Evolutionary conservation across 2,797 vertebrate species (phyloP).

Genomic region (Coccyzus lansbergi): DNA sequence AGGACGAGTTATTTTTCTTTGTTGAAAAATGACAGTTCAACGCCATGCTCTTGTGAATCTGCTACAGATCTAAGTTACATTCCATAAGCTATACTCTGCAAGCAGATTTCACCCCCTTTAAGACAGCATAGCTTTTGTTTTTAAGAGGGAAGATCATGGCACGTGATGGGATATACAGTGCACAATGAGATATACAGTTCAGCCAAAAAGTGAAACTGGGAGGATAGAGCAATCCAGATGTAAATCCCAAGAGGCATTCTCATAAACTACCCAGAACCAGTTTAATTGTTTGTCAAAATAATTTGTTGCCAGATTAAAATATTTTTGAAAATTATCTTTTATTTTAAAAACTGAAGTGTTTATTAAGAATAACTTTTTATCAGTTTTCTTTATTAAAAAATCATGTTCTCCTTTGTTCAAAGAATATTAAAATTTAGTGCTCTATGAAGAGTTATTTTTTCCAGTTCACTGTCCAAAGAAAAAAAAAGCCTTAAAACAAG

Average conservation of each 20-base stretch:
- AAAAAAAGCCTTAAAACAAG: neutral
- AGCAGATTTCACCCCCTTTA: neutral
- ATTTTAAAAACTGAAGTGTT: neutral
- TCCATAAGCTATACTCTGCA: neutral
- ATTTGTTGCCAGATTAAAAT: neutral
- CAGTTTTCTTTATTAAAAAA: neutral
- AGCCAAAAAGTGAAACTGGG: neutral
- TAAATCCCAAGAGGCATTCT: neutral
- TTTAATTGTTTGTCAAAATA: neutral
- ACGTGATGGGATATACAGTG: neutral
- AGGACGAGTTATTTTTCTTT: neutral
- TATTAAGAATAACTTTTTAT: neutral
- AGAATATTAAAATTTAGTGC: neutral
- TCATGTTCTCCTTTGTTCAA: fast-evolving
- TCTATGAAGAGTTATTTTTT: neutral
- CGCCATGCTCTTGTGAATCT: neutral
- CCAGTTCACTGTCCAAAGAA: neutral
- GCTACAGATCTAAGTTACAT: neutral
- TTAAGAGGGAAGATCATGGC: neutral
- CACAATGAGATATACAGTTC: neutral
- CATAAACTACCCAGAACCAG: neutral
- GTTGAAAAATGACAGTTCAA: neutral
- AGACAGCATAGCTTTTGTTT: neutral
- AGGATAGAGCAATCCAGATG: neutral
- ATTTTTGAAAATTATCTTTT: neutral